Evolutionary conservation across 2,797 vertebrate genomes (phyloP), one percentile per base, ranked within the genome.

Genomic region (Myiothlypis coronata): DNA sequence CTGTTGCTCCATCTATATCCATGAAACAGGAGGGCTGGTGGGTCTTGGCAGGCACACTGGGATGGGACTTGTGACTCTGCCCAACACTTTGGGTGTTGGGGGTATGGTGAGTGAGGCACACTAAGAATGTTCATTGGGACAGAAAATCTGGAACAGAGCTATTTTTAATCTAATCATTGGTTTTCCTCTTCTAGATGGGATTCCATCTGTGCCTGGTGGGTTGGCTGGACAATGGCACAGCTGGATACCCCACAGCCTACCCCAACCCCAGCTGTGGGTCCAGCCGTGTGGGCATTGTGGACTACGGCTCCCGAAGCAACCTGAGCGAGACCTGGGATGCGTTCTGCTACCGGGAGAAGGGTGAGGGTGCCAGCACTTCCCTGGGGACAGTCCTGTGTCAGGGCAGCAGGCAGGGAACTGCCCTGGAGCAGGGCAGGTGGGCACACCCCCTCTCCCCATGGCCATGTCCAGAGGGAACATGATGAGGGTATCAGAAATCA

Each of bases 131-230:
- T 52, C 19, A 23, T 32, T 2, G 5, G 11, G 24, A 8, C 7
- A 6, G 61, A 77, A 74, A 88, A 59, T 6, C 19, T 8, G 12
- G 14, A 8, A 49, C 32, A 47, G 35, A 61, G 27, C 28, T 50
- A 14, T 27, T 79, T 92, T 82, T 67, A 72, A 87, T 41, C 18
- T 67, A 32, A 74, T 50, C 0, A 20, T 56, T 74, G 1, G 3
- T 61, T 44, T 90, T 53, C 8, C 35, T 87, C 41, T 60, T 34
- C 53, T 93, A 99, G 99, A 96, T 99, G 94, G 99, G 99, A 69
- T 98, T 99, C 98, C 99, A 99, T 65, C 96, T 98, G 76, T 99
- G 99, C 63, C 96, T 98, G 7, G 98, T 98, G 32, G 99, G 99
- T 60, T 99, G 99, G 99, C 96, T 99, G 59, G 98, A 98, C 37